Evolutionary conservation across 2,797 vertebrate genomes (phyloP), one percentile per base, ranked within the genome.

Genomic region (Gymnothorax javanicus): DNA sequence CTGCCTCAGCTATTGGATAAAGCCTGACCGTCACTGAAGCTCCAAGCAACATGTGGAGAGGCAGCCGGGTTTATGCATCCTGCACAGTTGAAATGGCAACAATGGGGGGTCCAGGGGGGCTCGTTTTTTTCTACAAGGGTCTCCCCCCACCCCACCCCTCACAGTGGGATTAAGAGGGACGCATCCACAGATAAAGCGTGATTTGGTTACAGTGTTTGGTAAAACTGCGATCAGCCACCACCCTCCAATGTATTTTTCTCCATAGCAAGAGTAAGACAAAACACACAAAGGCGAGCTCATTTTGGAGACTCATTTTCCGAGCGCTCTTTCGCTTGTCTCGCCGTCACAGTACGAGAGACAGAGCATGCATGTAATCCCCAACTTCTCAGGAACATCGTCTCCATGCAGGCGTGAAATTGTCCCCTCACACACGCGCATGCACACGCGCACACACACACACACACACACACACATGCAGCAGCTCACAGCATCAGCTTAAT

Each of bases 1-100:
- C 6, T 25, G 11, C 89, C 89, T 91, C 91, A 90, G 91, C 92
- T 91, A 91, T 87, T 91, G 90, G 93, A 89, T 89, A 92, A 92
- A 85, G 90, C 58, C 87, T 25, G 43, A 3, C 73, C 15, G 43
- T 17, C 7, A 20, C 11, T 15, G 15, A 9, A 75, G 71, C 71
- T 25, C n/a, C 1, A 33, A 43, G 71, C 33, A 33, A 33, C 33
- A 3, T 20, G 13, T 20, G 75, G 17, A 77, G 52, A 50, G 43
- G 7, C 69, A 27, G 9, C 25, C 25, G 25, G 12, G 8, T 15
- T 33, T 6, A 33, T 17, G 33, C 15, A 8, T 15, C 67, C 1
- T 2, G 33, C 71, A 43, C 27, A 11, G 67, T n/a, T 15, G 33
- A 43, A 43, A 43, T 43, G 33, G 33, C 33, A 43, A 43, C 33